Percentiles rank a stretch among this genome's conserved stretches.
phyloP scores from a whole-genome alignment of 1,140 invertebrate genomes.

The Wasmannia auropunctata region DNA sequence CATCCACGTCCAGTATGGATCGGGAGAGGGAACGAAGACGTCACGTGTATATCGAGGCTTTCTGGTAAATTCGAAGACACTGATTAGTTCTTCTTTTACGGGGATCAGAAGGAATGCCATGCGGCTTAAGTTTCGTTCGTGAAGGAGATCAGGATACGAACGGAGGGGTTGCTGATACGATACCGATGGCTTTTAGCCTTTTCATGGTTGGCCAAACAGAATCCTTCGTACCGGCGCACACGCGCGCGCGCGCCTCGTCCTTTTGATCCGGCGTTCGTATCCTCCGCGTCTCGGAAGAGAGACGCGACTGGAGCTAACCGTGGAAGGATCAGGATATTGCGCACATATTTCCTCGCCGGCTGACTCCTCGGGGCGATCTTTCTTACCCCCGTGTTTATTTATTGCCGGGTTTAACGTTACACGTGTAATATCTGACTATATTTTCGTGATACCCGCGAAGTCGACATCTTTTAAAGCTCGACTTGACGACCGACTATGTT shows the following conservation, averaged over 20 bases:
- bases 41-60: slow-evolving; percentile 1
- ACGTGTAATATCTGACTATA: slow-evolving; percentile 59
- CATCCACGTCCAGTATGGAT: not conserved
- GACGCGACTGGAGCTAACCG: slow-evolving; percentile 24
- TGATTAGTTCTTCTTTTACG: slow-evolving; percentile 66
- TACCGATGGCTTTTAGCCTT: slow-evolving; percentile 76
- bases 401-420: slow-evolving; percentile 56
- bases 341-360: slow-evolving; percentile 58
- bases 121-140: slow-evolving; percentile 64
- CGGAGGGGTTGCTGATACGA: slow-evolving; percentile 70
- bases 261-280: slow-evolving; percentile 67
- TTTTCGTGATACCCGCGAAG: slow-evolving; percentile 22
- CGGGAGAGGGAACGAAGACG: not conserved
- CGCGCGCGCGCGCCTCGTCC: slow-evolving; percentile 31
- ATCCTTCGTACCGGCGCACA: slow-evolving; percentile 66
- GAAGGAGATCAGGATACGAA: slow-evolving; percentile 64
- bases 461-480: slow-evolving; percentile 32
- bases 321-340: slow-evolving; percentile 63
- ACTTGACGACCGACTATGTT: not conserved
- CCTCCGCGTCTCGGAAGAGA: slow-evolving; percentile 32
- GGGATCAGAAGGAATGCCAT: slow-evolving; percentile 67
- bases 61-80: slow-evolving; percentile 58
- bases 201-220: slow-evolving; percentile 75
- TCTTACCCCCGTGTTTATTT: slow-evolving; percentile 62
- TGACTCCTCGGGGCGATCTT: slow-evolving; percentile 12